These are phyloP conservation scores for Neosilurus mollespiculum DNA, from an alignment of 2,797 vertebrate genomes.

Conservation along the genomic window DNA sequence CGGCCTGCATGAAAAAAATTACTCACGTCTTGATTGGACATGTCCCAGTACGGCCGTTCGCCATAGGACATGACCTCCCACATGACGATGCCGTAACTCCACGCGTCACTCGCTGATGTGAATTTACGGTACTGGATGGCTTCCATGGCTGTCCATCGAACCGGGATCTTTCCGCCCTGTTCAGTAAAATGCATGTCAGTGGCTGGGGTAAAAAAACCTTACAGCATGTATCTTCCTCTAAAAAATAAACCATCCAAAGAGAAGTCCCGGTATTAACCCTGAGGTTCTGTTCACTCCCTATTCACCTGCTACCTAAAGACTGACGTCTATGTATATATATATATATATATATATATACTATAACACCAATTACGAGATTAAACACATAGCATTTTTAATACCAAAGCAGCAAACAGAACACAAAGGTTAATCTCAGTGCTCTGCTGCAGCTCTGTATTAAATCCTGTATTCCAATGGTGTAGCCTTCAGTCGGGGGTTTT, in stretches of 20 bases:
- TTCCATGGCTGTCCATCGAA: slow-evolving; percentile 97
- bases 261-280: slow-evolving; percentile 31
- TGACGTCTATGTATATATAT: too few relatives aligned
- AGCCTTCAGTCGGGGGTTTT: slow-evolving; percentile 42
- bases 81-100: slow-evolving; percentile 99
- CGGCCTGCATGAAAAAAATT: not conserved
- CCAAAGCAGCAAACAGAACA: not conserved
- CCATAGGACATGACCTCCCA: slow-evolving; percentile 99
- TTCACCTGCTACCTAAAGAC: not conserved
- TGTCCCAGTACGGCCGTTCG: slow-evolving; percentile 98
- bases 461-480: slow-evolving; percentile 58
- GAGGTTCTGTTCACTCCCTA: not conserved
- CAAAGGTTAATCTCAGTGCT: not conserved
- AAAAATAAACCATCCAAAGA: slow-evolving; percentile 56
- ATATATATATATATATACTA: too few relatives aligned
- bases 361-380: too few relatives aligned
- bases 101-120: slow-evolving; percentile 96
- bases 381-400: not conserved
- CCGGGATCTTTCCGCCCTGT: slow-evolving; percentile 96
- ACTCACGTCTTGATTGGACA: slow-evolving; percentile 99
- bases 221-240: slow-evolving; percentile 64
- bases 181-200: slow-evolving; percentile 66
- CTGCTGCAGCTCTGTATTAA: slow-evolving; percentile 26
- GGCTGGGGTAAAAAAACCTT: slow-evolving; percentile 63
- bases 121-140: slow-evolving; percentile 98